Percentiles rank a stretch among this genome's conserved stretches.
Conservation (phyloP, 23 tunicate species). For the Halocynthia aurantium region DNA sequence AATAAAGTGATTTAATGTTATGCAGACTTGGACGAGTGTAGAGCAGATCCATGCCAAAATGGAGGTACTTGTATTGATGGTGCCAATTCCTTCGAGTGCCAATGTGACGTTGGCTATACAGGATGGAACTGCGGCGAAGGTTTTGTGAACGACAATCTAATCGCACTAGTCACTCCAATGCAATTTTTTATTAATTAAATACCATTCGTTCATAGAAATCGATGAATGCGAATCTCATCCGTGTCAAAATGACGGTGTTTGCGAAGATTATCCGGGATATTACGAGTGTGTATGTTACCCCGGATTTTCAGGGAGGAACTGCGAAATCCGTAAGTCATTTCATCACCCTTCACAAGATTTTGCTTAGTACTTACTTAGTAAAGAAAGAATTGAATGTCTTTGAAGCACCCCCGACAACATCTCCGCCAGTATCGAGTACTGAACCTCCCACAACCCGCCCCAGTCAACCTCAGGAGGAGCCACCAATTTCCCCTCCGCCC, state of each 20-base stretch:
- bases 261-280: conserved; percentile 61
- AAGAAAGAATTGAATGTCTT: too few species aligned
- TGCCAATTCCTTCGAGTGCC: conserved; percentile 23
- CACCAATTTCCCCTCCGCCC: too few species aligned
- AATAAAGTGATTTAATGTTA: background rate
- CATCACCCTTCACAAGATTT: too few species aligned
- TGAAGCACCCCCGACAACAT: too few species aligned
- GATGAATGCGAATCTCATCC: conserved; percentile 79
- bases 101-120: conserved; percentile 25
- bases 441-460: too few species aligned
- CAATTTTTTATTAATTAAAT: background rate
- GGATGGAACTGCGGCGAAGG: conserved; percentile 35
- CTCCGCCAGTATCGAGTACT: too few species aligned
- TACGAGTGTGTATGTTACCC: conserved; percentile 72
- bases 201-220: conserved; percentile 27
- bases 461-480: too few species aligned
- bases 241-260: conserved; percentile 64
- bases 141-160: background rate
- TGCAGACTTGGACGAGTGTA: conserved; percentile 48
- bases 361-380: too few species aligned
- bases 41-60: conserved; percentile 25
- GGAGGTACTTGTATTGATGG: conserved; percentile 24
- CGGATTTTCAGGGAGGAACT: conserved; percentile 47
- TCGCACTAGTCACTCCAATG: background rate
- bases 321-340: conserved; percentile 56